A percentile compares a stretch with the other conserved stretches of the same genome.
Conservation (phyloP, 1,140 invertebrate species). For the Pogonognathellus flavescens region DNA sequence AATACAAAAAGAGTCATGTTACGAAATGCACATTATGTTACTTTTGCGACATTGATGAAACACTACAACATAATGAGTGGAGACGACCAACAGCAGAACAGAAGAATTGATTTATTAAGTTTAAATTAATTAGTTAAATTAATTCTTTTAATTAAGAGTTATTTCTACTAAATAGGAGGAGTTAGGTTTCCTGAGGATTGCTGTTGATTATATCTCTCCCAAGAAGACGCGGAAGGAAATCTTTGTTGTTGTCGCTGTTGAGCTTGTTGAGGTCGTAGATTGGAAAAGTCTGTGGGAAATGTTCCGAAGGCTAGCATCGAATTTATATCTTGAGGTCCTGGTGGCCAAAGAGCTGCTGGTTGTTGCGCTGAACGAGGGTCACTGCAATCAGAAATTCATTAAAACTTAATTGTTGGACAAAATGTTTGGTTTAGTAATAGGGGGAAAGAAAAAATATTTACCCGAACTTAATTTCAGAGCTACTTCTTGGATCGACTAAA, state of each 20-base stretch:
- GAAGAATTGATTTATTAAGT: too few relatives aligned
- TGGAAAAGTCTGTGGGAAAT: slow-evolving; percentile 17
- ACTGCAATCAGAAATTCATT: too few relatives aligned
- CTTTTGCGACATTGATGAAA: too few relatives aligned
- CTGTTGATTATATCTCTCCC: slow-evolving; percentile 59
- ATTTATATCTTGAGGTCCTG: slow-evolving; percentile 33
- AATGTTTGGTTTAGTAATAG: too few relatives aligned
- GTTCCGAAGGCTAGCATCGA: slow-evolving; percentile 12
- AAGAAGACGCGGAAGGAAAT: slow-evolving; percentile 56
- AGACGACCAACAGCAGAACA: too few relatives aligned
- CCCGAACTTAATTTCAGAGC: neutral
- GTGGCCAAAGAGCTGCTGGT: neutral
- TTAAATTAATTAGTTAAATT: too few relatives aligned
- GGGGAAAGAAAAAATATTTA: slow-evolving; percentile 1
- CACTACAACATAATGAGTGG: too few relatives aligned
- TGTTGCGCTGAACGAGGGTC: neutral
- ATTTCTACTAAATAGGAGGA: slow-evolving; percentile 52
- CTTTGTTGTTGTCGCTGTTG: slow-evolving; percentile 31
- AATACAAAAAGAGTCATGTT: too few relatives aligned
- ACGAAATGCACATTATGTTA: too few relatives aligned
- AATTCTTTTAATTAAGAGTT: too few relatives aligned
- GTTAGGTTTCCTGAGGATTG: slow-evolving; percentile 55
- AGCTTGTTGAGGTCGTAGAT: slow-evolving; percentile 13
- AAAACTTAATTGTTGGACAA: too few relatives aligned
- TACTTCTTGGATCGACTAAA: slow-evolving; percentile 28